Evolutionary conservation across 2,797 vertebrate species (phyloP).

Genomic region (Odontamblyopus rebecca): DNA sequence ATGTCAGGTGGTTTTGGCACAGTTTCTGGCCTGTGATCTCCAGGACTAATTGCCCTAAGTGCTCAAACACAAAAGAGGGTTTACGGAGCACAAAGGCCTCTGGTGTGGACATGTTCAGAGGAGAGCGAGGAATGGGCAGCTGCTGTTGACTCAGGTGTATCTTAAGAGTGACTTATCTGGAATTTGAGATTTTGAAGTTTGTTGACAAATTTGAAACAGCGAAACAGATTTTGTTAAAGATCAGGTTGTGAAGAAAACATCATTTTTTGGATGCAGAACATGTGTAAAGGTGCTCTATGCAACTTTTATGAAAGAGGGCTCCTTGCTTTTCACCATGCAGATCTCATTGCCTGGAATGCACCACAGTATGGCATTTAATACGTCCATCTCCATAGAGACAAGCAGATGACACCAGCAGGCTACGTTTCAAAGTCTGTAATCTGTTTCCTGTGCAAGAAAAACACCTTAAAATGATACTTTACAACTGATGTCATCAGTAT

Average conservation of each 20-base stretch:
- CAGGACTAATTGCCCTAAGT: constrained; percentile 22
- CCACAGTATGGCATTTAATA: too few relatives aligned
- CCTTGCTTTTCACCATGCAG: too few relatives aligned
- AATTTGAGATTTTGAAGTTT: background rate
- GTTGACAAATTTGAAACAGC: background rate
- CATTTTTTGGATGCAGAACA: too few relatives aligned
- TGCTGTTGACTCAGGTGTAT: constrained; percentile 20
- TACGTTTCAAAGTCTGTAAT: too few relatives aligned
- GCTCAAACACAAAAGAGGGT: background rate
- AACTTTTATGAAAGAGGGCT: too few relatives aligned
- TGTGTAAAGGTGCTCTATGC: too few relatives aligned
- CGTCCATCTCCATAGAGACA: too few relatives aligned
- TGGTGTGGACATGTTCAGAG: constrained; percentile 15
- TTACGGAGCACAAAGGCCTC: background rate
- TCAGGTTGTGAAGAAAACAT: background rate
- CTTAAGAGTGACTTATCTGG: constrained; percentile 7
- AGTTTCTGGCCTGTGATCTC: constrained; percentile 28
- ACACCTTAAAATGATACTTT: too few relatives aligned
- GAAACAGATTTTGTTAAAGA: background rate
- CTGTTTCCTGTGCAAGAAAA: too few relatives aligned
- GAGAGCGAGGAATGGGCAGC: constrained; percentile 20
- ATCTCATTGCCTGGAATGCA: too few relatives aligned
- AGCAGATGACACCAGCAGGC: too few relatives aligned
- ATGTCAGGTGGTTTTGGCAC: background rate
- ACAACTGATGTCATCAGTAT: too few relatives aligned